These are phyloP conservation scores for Lasioglossum pauxillum DNA, from an alignment of 2,888 invertebrate species.

Conservation along the genomic window DNA sequence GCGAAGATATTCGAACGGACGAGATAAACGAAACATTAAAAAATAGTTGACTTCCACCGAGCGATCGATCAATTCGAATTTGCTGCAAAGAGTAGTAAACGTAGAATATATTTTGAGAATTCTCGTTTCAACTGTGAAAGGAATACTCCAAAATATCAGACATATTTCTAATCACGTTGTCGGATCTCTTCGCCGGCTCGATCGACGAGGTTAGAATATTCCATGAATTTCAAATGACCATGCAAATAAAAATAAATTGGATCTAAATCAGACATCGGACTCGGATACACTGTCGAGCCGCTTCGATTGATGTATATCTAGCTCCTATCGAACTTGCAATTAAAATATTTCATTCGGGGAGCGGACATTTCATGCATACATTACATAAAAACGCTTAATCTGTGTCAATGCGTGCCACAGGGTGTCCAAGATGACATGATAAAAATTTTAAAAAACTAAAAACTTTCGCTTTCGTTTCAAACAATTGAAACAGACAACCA, in stretches of 20 bases:
- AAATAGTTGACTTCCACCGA: no score
- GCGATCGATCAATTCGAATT: no score
- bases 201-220: conserved; percentile 10
- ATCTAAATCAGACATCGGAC: background rate
- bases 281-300: background rate
- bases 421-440: background rate
- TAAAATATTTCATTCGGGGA: background rate
- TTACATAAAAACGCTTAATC: background rate
- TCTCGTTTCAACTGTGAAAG: no score
- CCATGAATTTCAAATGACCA: conserved; percentile 14
- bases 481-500: no score
- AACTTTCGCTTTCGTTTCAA: no score
- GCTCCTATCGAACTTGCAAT: background rate
- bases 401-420: background rate
- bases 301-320: background rate
- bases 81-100: background rate
- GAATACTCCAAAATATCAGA: background rate
- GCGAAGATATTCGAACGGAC: background rate
- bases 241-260: background rate
- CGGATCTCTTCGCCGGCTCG: background rate
- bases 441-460: background rate
- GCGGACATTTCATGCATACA: background rate
- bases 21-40: background rate
- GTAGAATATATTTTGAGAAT: background rate
- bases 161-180: conserved; percentile 17